Base-by-base conservation (phyloP, 2,113 vertebrate species). In the Oenanthe oenanthe region DNA sequence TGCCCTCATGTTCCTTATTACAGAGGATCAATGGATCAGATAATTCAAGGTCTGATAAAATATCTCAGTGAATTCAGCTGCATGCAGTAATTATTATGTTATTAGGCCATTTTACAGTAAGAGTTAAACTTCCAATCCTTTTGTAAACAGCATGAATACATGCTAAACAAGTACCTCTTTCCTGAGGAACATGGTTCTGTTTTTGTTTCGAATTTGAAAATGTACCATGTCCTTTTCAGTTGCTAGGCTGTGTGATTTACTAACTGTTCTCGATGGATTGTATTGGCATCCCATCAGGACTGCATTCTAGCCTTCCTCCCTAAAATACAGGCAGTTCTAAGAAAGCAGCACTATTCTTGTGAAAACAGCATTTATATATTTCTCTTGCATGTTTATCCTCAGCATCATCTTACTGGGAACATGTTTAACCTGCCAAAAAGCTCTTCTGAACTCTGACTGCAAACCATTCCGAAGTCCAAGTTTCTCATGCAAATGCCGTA, bases 401-500 rank as follows among this genome's bases (percentile, higher is more conserved):
- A 58, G 83, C 56, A 90, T 93, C 91, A 58, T 88, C 72, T 94
- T 90, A 88, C 79, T 81, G 88, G 78, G 78, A 91, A 90, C 29
- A 50, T 13, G 50, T 36, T 91, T 72, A 61, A 76, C 75, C 57
- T 95, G 91, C 68, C 68, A 91, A 85, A 85, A 93, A 89, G 19
- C 57, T 70, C 51, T 53, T 71, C 72, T 87, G 79, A 91, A 61
- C 54, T 58, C 66, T 50, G 58, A 40, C 65, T 70, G 78, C 78
- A 43, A 88, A 48, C 34, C 18, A 2, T 74, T 60, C 73, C 54
- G 48, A 34, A 73, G 66, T 26, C 25, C 62, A 66, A 8, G 45
- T 58, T 62, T 70, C 91, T 86, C 78, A 43, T 56, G 61, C 48
- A 84, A 84, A 74, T 42, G 7, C 43, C 9, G 0, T 18, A 67